Base-by-base conservation (phyloP, 1,140 invertebrate species). In the Drosophila busckii region DNA sequence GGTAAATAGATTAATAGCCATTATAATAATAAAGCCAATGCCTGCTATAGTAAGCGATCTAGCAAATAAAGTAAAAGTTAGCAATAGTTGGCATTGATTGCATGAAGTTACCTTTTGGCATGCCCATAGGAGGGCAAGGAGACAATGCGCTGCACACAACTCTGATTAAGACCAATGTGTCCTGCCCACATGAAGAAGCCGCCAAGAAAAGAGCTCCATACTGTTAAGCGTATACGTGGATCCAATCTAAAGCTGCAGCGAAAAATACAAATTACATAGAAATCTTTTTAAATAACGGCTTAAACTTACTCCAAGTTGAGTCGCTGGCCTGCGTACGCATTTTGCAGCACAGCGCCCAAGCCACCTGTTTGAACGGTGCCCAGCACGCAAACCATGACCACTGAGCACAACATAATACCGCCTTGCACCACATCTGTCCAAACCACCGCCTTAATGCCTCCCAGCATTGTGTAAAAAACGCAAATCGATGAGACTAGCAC, bases 381-480 rank as follows among this genome's bases (percentile, higher is more conserved):
- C 53, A 93, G 88, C 1, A 93, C 83, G 0, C 93, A 88, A 0
- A 95, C 92, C 0, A 90, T 87, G 0, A 95, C 86, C 4, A 95
- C 89, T 0, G 93, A 93, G 0, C 89, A 89, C 42, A 94, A 89
- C 92, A 96, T 96, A 1, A 95, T 89, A 6, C 91, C 67, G 2
- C 92, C 92, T 88, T 96, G 95, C 28, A 96, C 90, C 0, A 93
- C 92, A 87, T 97, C 95, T 1, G 95, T 96, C 94, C 94, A 95
- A 10, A 96, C 92, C 2, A 96, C 95, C 0, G 94, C 95, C 88
- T 95, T 95, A 56, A 96, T 89, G 0, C 95, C 95, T 54, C 94
- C 94, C 87, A 96, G 70, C 52, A 92, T 92, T 1, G 94, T 95
- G 76, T 96, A 96, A 80, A 95, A 93, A 20, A 94, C 94, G 86